A percentile compares a stretch with the other conserved stretches of the same genome.
Conservation (phyloP, 2,888 invertebrate genomes). For the Ephialtes manifestator region DNA sequence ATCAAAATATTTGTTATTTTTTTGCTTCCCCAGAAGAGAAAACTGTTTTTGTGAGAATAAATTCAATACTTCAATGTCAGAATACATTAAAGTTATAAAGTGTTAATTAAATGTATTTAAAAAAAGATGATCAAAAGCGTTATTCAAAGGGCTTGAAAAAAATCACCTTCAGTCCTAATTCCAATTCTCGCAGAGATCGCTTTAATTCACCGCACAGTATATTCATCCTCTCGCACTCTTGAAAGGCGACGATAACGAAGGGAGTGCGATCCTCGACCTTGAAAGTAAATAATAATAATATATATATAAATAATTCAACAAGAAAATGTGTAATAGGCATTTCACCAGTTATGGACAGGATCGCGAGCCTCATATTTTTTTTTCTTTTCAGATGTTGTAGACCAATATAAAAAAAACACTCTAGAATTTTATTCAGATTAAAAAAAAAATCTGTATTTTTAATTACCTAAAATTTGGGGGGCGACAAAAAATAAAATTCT, state of each 20-base stretch:
- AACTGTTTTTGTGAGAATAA: not conserved
- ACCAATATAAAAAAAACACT: too few relatives aligned
- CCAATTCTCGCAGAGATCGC: slow-evolving; percentile 93
- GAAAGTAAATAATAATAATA: too few relatives aligned
- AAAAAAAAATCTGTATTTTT: too few relatives aligned
- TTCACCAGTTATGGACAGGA: too few relatives aligned
- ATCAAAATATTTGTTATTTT: not conserved
- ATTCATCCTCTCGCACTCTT: slow-evolving; percentile 99
- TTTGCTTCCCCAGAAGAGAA: not conserved
- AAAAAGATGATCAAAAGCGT: slow-evolving; percentile 15
- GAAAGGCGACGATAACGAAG: slow-evolving; percentile 95
- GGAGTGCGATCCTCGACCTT: slow-evolving; percentile 94
- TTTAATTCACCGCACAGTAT: slow-evolving; percentile 93
- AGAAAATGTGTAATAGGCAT: too few relatives aligned
- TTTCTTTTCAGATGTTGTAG: too few relatives aligned
- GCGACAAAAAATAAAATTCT: too few relatives aligned
- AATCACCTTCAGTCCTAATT: slow-evolving; percentile 94
- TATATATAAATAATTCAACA: slow-evolving; percentile 7
- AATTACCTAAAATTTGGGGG: too few relatives aligned
- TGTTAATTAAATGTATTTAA: not conserved
- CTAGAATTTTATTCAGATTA: too few relatives aligned
- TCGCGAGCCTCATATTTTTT: too few relatives aligned
- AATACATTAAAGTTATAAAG: not conserved
- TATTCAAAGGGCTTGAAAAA: not conserved
- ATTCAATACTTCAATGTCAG: not conserved